These are phyloP conservation scores for Geotrypetes seraphini DNA, from an alignment of 2,797 vertebrate species.

Conservation along the genomic window DNA sequence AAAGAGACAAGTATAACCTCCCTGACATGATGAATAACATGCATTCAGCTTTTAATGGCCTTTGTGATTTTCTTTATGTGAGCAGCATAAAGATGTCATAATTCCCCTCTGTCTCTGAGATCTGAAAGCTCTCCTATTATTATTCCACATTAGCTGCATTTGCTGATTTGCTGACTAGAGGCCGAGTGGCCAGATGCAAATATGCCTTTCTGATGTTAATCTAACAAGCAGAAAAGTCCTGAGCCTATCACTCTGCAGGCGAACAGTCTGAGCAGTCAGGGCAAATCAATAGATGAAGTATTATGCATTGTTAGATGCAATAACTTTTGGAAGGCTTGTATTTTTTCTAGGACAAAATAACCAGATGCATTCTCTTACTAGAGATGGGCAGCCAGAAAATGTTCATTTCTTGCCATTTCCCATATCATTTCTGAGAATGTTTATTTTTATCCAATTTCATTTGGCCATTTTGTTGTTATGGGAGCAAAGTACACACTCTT, in stretches of 20 bases:
- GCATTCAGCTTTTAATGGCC: constrained; percentile 36
- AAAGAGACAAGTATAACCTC: constrained; percentile 27
- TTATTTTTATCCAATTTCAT: too few relatives aligned
- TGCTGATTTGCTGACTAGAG: constrained; percentile 44
- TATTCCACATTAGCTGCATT: constrained; percentile 47
- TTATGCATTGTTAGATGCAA: too few relatives aligned
- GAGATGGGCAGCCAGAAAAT: too few relatives aligned
- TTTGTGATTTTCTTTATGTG: constrained; percentile 22
- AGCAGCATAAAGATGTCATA: constrained; percentile 30
- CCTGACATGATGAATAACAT: constrained; percentile 36
- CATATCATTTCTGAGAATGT: too few relatives aligned
- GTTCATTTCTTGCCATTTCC: too few relatives aligned
- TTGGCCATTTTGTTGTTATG: too few relatives aligned
- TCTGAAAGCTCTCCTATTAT: constrained; percentile 30
- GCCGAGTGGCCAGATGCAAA: constrained; percentile 45
- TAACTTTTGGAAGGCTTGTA: too few relatives aligned
- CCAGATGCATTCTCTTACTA: too few relatives aligned
- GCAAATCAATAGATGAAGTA: too few relatives aligned
- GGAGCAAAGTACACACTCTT: too few relatives aligned
- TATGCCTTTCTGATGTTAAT: constrained; percentile 44
- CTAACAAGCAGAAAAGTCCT: constrained; percentile 12
- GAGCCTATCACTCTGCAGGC: constrained; percentile 16
- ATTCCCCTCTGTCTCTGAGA: constrained; percentile 26
- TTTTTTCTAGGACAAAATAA: too few relatives aligned
- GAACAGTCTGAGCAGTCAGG: too few relatives aligned